Evolutionary conservation across 2,888 invertebrate species (phyloP).

Genomic region (Ethmia dodecea): DNA sequence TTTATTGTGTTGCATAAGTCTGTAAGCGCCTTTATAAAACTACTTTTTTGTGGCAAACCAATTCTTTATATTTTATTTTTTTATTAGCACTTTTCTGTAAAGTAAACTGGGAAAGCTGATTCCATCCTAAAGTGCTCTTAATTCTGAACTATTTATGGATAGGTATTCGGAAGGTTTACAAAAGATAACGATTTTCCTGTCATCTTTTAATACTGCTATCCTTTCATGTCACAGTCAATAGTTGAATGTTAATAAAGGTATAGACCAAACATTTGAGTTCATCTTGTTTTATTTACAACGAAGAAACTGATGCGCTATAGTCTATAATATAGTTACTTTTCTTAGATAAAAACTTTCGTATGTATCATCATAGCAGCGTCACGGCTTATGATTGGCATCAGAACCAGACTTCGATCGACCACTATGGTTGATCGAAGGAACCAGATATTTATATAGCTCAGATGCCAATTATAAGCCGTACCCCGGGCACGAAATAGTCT

Average conservation of each 20-base stretch:
- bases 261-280: no score
- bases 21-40: slow-evolving; percentile 4
- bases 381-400: no score
- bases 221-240: slow-evolving; percentile 59
- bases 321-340: no score
- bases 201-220: slow-evolving; percentile 36
- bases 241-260: slow-evolving; percentile 52
- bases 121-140: slow-evolving; percentile 77
- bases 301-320: no score
- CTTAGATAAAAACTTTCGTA: no score
- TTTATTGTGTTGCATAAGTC: no score
- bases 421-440: no score
- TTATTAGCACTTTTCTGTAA: slow-evolving; percentile 48
- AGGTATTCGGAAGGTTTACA: slow-evolving; percentile 44
- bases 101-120: slow-evolving; percentile 63
- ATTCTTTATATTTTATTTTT: slow-evolving; percentile 40
- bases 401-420: no score
- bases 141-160: slow-evolving; percentile 62
- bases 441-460: no score
- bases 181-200: slow-evolving; percentile 31
- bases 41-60: slow-evolving; percentile 43
- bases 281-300: background rate
- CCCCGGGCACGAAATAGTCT: no score
- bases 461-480: no score
- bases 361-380: no score